Evolutionary conservation across 2,797 vertebrate genomes (phyloP), one percentile per base, ranked within the genome.

Genomic region (Callimico goeldii): DNA sequence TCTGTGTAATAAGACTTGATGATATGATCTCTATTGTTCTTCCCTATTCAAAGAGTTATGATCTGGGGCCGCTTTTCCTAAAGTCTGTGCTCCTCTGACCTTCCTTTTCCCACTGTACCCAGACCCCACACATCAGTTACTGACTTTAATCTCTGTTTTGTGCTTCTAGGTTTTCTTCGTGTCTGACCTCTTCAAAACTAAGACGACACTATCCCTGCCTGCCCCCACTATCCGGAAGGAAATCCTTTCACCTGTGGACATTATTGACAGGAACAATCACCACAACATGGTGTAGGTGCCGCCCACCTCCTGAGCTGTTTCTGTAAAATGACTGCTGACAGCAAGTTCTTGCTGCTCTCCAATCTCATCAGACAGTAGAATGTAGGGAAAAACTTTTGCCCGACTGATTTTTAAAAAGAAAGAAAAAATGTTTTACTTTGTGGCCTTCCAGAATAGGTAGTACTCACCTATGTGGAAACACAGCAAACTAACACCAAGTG

Each of bases 291-390:
- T 99, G 99, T 99, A 99, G 99, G 98, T 96, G 95, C 90, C 28
- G 73, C 97, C 98, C 86, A 91, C 73, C 96, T 39, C 87, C 80
- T 10, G 46, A 77, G 95, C 94, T 92, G 91, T 95, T 98, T 98
- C 95, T 96, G 61, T 85, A 98, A 98, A 99, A 98, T 98, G 99
- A 99, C 99, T 95, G 99, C 99, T 99, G 99, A 99, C 99, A 98
- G 99, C 99, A 98, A 98, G 98, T 98, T 98, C 98, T 99, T 98
- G 99, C 99, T 99, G 99, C 99, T 99, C 99, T 98, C 98, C 99
- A 98, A 99, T 99, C 99, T 99, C 99, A 99, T 99, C 99, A 99
- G 99, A 99, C 99, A 99, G 99, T 99, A 99, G 99, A 99, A 99
- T 99, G 99, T 99, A 99, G 99, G 99, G 99, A 99, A 99, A 99